phyloP scores from a whole-genome alignment of 2,113 vertebrate genomes.

The Eidolon helvum region DNA sequence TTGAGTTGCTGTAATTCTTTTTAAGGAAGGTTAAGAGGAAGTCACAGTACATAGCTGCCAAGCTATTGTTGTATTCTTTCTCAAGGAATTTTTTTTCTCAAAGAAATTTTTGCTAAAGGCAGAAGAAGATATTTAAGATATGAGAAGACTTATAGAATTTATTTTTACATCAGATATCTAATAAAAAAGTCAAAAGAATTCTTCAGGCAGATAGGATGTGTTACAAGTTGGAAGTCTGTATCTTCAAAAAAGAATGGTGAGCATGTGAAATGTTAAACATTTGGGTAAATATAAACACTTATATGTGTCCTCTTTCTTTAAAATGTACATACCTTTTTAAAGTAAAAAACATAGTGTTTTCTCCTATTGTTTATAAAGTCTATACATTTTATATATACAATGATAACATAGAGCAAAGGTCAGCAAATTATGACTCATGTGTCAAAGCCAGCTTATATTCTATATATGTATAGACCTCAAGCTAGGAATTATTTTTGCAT shows the following conservation, averaged over 20 bases:
- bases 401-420: not conserved
- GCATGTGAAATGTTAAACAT: not conserved
- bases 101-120: not conserved
- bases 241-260: not conserved
- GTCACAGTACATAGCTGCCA: not conserved
- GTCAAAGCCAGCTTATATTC: too few species aligned
- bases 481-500: not conserved
- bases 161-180: not conserved
- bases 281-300: not conserved
- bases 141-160: not conserved
- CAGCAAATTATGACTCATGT: not conserved
- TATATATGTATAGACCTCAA: not conserved
- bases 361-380: not conserved
- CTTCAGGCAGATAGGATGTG: not conserved
- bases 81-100: not conserved
- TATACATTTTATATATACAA: not conserved
- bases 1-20: not conserved
- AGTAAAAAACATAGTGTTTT: not conserved
- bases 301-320: not conserved
- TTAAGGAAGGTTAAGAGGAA: not conserved
- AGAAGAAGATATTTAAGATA: not conserved
- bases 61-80: not conserved
- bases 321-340: not conserved
- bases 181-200: not conserved
- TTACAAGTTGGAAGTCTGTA: not conserved